Conservation (phyloP, 2,113 vertebrate genomes). For the Shinisaurus crocodilurus region DNA sequence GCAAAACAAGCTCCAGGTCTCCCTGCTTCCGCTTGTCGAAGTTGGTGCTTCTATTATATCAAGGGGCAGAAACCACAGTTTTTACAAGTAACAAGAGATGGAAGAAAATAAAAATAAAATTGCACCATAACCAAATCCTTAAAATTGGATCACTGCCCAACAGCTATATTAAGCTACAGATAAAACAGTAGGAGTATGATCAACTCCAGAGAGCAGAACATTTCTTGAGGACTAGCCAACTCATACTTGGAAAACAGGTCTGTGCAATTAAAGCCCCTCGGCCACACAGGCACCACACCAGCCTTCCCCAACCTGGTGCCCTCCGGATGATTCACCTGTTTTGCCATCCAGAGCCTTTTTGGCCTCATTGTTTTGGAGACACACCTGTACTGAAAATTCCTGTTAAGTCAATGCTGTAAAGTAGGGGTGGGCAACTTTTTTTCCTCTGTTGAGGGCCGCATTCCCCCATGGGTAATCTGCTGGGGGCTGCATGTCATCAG, state of each 20-base stretch:
- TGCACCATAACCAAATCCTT: background rate
- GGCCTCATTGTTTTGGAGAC: too few species aligned
- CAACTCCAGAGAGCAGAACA: background rate
- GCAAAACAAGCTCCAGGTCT: background rate
- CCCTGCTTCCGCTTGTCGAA: background rate
- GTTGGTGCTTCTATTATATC: background rate
- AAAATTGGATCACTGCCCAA: conserved; percentile 2
- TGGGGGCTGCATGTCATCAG: too few species aligned
- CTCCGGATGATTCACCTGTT: too few species aligned
- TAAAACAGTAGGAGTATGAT: background rate
- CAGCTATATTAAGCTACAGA: conserved; percentile 13
- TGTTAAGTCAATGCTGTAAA: too few species aligned
- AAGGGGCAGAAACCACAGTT: background rate
- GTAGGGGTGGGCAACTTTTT: too few species aligned
- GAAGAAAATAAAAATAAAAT: background rate
- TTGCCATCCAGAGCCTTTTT: too few species aligned
- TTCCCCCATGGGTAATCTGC: too few species aligned
- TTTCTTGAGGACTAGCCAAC: conserved; percentile 19
- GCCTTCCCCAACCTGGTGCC: too few species aligned
- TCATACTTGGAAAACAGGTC: conserved; percentile 13
- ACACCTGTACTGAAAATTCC: too few species aligned
- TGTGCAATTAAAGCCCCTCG: background rate
- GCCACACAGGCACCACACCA: background rate
- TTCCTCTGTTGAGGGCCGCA: too few species aligned
- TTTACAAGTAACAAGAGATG: conserved; percentile 22